Conservation (phyloP, 2,113 vertebrate species). For the Uria lomvia region DNA sequence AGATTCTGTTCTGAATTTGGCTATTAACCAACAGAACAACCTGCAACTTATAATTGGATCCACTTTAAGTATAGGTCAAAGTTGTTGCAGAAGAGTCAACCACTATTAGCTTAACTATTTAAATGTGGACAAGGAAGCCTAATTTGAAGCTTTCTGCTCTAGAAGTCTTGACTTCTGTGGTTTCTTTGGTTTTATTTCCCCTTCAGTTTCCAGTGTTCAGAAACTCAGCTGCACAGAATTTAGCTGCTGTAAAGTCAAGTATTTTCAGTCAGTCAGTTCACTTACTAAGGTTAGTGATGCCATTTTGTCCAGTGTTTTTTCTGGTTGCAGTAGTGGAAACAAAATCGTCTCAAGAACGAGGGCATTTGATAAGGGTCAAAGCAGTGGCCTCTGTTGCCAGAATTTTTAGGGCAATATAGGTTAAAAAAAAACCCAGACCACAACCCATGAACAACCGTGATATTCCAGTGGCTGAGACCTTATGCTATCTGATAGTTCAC, state of each 20-base stretch:
- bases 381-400: not conserved
- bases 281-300: not conserved
- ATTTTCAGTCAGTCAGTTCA: not conserved
- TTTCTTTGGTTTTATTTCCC: not conserved
- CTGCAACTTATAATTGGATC: not conserved
- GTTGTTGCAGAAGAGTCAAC: not conserved
- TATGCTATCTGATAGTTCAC: not conserved
- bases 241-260: not conserved
- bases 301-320: not conserved
- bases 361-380: not conserved
- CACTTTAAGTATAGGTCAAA: not conserved
- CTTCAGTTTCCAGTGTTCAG: not conserved
- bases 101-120: not conserved
- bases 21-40: not conserved
- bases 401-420: not conserved
- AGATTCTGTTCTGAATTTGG: not conserved
- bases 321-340: not conserved
- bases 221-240: not conserved
- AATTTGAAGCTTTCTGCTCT: not conserved
- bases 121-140: not conserved
- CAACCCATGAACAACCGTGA: not conserved
- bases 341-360: not conserved
- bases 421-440: not conserved
- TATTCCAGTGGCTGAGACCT: not conserved
- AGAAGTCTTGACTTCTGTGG: not conserved